phyloP scores from a whole-genome alignment of 2,797 vertebrate genomes.

The Sphaeramia orbicularis region DNA sequence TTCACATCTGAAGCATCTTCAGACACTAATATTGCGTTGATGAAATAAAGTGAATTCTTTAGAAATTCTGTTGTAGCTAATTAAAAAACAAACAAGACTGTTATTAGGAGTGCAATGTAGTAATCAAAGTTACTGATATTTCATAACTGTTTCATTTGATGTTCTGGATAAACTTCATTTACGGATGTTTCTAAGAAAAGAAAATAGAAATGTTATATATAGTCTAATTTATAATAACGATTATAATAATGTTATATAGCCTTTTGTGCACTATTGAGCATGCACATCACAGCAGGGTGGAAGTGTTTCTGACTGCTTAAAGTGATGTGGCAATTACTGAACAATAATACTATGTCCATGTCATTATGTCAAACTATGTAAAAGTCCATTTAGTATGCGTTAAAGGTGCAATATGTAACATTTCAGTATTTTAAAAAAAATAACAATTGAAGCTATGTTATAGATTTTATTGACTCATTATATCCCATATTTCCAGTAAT shows the following conservation, averaged over 20 bases:
- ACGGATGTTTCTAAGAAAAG: neutral
- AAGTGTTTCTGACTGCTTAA: no score
- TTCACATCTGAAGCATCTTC: slow-evolving; percentile 48
- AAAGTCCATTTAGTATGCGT: no score
- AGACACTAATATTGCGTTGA: slow-evolving; percentile 28
- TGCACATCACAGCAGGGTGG: neutral
- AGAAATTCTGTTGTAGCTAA: slow-evolving; percentile 9
- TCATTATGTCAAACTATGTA: no score
- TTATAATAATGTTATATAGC: no score
- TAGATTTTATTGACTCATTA: no score
- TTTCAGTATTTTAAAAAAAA: no score
- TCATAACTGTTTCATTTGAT: neutral
- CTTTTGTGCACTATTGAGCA: neutral
- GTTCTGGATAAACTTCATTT: slow-evolving; percentile 11
- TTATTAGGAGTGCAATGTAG: neutral
- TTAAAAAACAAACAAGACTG: slow-evolving; percentile 17
- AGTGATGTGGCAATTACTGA: no score
- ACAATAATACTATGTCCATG: no score
- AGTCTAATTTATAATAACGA: no score
- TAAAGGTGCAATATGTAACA: no score
- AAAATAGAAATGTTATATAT: slow-evolving; percentile 6
- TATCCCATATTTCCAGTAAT: no score
- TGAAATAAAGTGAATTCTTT: slow-evolving; percentile 21
- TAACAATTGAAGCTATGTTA: no score
- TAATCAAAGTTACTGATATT: neutral